A percentile compares a stretch with the other conserved stretches of the same genome.
Evolutionary conservation across 2,888 invertebrate genomes (phyloP).

Genomic region (Calephelis perditalis): DNA sequence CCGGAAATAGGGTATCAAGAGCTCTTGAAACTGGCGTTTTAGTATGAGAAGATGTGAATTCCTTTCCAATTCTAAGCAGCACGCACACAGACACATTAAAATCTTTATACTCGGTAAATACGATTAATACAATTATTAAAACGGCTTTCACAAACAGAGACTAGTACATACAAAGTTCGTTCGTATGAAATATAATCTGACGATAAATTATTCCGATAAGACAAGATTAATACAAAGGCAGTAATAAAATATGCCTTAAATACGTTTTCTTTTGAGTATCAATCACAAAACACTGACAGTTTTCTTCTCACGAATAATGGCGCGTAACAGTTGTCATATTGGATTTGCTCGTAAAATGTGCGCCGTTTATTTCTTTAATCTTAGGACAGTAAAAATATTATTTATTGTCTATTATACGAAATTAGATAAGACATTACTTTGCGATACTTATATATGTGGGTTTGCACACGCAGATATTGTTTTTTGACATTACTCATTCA

Average conservation of each 20-base stretch:
- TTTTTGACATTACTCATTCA: too few species aligned
- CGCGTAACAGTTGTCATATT: conserved; percentile 12
- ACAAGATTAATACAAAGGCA: conserved; percentile 1
- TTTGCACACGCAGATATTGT: too few species aligned
- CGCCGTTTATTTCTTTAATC: conserved; percentile 8
- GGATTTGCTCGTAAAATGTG: conserved; percentile 9
- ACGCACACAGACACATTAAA: too few species aligned
- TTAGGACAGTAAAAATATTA: conserved; percentile 9
- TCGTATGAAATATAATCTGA: conserved; percentile 3
- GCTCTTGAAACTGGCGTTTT: too few species aligned
- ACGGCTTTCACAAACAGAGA: too few species aligned
- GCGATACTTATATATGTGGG: too few species aligned
- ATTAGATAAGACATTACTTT: background rate
- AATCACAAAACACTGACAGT: conserved; percentile 9
- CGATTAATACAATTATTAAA: too few species aligned
- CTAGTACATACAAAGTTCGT: background rate
- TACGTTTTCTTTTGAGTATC: conserved; percentile 11
- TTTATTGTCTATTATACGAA: background rate
- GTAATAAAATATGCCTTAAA: conserved; percentile 8
- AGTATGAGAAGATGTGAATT: too few species aligned
- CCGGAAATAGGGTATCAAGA: too few species aligned
- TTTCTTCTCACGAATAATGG: conserved; percentile 7
- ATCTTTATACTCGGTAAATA: too few species aligned
- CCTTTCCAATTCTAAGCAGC: too few species aligned
- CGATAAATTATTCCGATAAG: conserved; percentile 6